These are phyloP conservation scores for Ceramica pisi DNA, from an alignment of 2,888 invertebrate genomes.

Conservation along the genomic window DNA sequence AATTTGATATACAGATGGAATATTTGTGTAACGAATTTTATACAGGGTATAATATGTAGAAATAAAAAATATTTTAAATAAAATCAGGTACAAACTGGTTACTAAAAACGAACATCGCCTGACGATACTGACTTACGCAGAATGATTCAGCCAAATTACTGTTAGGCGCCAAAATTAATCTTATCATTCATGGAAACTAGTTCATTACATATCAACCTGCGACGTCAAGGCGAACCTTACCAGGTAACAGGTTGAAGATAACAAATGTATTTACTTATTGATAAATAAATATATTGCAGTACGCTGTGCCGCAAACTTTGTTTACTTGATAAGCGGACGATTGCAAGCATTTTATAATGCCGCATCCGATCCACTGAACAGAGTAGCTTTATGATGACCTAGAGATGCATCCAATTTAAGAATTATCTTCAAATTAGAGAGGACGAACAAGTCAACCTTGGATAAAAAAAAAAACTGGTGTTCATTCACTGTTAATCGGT, in stretches of 20 bases:
- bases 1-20: too few relatives aligned
- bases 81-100: neutral
- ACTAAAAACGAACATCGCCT: slow-evolving; percentile 14
- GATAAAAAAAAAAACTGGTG: slow-evolving; percentile 56
- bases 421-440: slow-evolving; percentile 56
- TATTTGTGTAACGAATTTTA: neutral
- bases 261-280: slow-evolving; percentile 72
- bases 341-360: slow-evolving; percentile 42
- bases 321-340: slow-evolving; percentile 71
- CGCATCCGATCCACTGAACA: slow-evolving; percentile 17
- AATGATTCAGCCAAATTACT: slow-evolving; percentile 64
- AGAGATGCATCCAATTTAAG: slow-evolving; percentile 52
- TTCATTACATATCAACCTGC: slow-evolving; percentile 74
- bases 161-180: slow-evolving; percentile 81
- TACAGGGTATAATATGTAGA: too few relatives aligned
- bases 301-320: slow-evolving; percentile 68
- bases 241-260: slow-evolving; percentile 76
- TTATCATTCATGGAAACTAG: slow-evolving; percentile 82
- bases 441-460: slow-evolving; percentile 52
- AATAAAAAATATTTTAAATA: neutral
- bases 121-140: slow-evolving; percentile 38
- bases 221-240: slow-evolving; percentile 73
- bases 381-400: slow-evolving; percentile 30
- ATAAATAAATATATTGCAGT: slow-evolving; percentile 72
- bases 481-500: slow-evolving; percentile 53